These are phyloP conservation scores for Xylocopa sonorina DNA, from an alignment of 1,140 invertebrate species.

Conservation along the genomic window DNA sequence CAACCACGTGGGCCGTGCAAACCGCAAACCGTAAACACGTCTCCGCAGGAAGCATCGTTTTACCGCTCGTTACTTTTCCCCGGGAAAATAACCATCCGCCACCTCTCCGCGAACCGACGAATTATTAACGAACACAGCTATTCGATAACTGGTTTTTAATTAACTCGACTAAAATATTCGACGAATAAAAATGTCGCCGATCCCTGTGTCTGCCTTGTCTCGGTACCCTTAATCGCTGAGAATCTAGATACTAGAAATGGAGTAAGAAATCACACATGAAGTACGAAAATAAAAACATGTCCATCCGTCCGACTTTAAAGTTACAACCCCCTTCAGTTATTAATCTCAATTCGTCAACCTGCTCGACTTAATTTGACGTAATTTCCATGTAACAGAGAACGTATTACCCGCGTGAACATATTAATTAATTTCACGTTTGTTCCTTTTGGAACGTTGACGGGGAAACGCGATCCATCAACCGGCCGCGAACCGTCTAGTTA, in stretches of 20 bases:
- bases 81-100: not conserved
- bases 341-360: conserved; percentile 48
- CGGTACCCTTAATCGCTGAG: too few species aligned
- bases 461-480: conserved; percentile 17
- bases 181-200: too few species aligned
- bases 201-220: too few species aligned
- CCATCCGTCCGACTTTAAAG: too few species aligned
- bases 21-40: conserved; percentile 2
- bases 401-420: conserved; percentile 1
- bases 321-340: not conserved
- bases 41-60: not conserved
- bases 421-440: conserved; percentile 26
- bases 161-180: not conserved
- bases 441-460: not conserved
- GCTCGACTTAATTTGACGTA: conserved; percentile 20
- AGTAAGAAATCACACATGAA: too few species aligned
- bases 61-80: conserved; percentile 9
- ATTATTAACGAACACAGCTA: not conserved
- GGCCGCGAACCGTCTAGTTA: not conserved
- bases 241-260: too few species aligned
- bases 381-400: conserved; percentile 21
- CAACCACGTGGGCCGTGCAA: conserved; percentile 6
- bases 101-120: not conserved
- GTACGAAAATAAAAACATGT: not conserved
- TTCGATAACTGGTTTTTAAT: not conserved